Percentiles rank a stretch among this genome's conserved stretches.
Evolutionary conservation across 2,113 vertebrate genomes (phyloP).

Genomic region (Stigmatopora nigra): DNA sequence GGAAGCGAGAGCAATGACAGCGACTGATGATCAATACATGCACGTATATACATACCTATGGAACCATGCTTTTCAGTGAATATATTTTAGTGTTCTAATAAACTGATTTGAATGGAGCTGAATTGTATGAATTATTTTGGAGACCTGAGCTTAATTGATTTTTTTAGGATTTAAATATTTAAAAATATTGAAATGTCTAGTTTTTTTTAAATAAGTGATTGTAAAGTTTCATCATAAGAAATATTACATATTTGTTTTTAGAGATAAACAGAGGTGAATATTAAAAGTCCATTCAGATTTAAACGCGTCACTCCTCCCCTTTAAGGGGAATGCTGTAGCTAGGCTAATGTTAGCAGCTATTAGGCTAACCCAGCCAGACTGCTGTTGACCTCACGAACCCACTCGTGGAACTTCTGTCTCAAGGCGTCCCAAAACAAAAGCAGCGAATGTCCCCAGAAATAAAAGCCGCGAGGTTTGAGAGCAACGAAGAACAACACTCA

Average conservation of each 20-base stretch:
- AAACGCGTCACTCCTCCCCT: conserved; percentile 11
- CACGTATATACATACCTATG: not conserved
- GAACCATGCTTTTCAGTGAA: not conserved
- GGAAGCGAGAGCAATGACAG: conserved; percentile 72
- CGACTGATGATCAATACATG: conserved; percentile 38
- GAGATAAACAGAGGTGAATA: too few relatives aligned
- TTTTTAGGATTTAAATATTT: too few relatives aligned
- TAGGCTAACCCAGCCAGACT: conserved; percentile 17
- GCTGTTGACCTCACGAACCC: not conserved
- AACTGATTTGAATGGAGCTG: not conserved
- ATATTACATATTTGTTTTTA: too few relatives aligned
- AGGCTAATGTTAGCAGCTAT: conserved; percentile 42
- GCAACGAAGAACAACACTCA: conserved; percentile 26
- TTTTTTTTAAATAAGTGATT: too few relatives aligned
- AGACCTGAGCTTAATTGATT: too few relatives aligned
- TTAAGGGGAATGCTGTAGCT: conserved; percentile 21
- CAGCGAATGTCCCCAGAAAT: conserved; percentile 30
- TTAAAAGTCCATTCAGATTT: too few relatives aligned
- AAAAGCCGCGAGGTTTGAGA: conserved; percentile 1
- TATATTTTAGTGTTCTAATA: not conserved
- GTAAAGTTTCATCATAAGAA: too few relatives aligned
- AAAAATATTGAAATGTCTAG: too few relatives aligned
- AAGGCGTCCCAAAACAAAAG: not conserved
- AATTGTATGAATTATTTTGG: not conserved
- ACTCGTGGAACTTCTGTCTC: not conserved